Base-by-base conservation (phyloP, 2,113 vertebrate species). In the Salminus brasiliensis region DNA sequence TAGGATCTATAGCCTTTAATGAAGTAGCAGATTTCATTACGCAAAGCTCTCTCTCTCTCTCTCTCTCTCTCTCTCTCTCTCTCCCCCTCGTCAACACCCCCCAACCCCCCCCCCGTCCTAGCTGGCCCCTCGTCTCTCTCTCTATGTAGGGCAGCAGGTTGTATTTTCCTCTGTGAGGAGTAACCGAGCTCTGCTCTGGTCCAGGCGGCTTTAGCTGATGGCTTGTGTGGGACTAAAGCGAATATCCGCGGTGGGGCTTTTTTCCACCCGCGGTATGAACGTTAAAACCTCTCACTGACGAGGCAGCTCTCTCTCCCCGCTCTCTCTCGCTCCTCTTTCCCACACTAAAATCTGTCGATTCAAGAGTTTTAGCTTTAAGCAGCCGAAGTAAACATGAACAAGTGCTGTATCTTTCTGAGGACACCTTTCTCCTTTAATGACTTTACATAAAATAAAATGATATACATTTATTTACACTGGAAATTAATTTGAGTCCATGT, bases 131-230 rank as follows among this genome's bases (percentile, higher is more conserved):
- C 60, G 16, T 21, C 60, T 65, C 62, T 32, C 60, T 32, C 60
- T 63, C 13, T 34, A 32, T 62, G 27, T 78, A 71, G 84, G 82
- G 55, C 52, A 55, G 23, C 52, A 55, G 52, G 52, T 25, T 55
- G 52, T 55, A 53, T n/a, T 70, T 75, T 67, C 80, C 30, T 65
- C 68, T 45, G 73, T 70, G 36, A 75, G 87, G 71, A 71, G 77
- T 41, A 29, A 43, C 43, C 34, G 36, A 70, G n/a, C 32, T 70
- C 63, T 39, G 74, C 32, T 91, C 88, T 90, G 91, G 90, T 89
- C 88, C 89, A 84, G 76, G 85, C 73, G 79, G 84, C 80, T 89
- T 84, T 87, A 80, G 80, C 45, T 79, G 83, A 82, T 74, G 76
- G 82, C 75, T 80, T 63, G 55, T 67, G 79, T 74, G 57, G 34